These are phyloP conservation scores for mouse (Mus musculus) DNA, from an alignment of 2,113 vertebrate genomes.

Conservation along the genomic window GRCm39 chr1:99163001-99163500, in stretches of 20 bases:
- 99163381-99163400: background rate
- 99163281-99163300: no score
- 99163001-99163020: background rate
- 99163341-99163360: background rate
- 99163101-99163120: background rate
- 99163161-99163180: no score
- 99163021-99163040: background rate
- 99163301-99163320: no score
- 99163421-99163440: background rate
- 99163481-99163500: background rate
- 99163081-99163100: background rate
- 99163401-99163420: background rate
- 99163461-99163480: background rate
- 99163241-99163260: no score
- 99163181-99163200: no score
- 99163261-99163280: no score
- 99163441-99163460: background rate
- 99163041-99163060: background rate
- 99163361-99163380: background rate
- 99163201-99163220: no score
- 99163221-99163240: no score
- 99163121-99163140: background rate
- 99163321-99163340: no score
- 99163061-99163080: background rate
- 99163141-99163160: no score